phyloP scores from a whole-genome alignment of 2,797 vertebrate genomes.

The Moxostoma hubbsi region DNA sequence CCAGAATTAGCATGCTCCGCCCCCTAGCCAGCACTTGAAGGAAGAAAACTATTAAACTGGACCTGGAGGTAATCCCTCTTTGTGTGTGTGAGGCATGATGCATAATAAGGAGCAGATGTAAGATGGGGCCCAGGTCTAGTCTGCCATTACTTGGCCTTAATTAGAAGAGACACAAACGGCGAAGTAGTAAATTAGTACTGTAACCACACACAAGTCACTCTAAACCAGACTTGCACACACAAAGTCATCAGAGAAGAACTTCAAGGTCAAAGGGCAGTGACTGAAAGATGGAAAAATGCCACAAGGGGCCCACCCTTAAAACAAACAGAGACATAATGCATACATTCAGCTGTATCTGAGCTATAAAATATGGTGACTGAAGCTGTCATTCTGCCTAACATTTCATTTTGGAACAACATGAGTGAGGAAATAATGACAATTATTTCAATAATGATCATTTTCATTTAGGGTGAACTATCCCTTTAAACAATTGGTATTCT shows the following conservation, averaged over 20 bases:
- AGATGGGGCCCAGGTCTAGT: slow-evolving; percentile 35
- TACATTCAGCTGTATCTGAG: slow-evolving; percentile 37
- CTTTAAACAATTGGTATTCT: no score
- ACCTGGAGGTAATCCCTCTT: slow-evolving; percentile 80
- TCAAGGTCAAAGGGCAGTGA: slow-evolving; percentile 78
- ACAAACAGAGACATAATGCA: slow-evolving; percentile 50
- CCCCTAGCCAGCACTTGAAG: slow-evolving; percentile 76
- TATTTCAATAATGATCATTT: no score
- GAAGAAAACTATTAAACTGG: slow-evolving; percentile 86
- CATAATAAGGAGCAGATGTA: slow-evolving; percentile 43
- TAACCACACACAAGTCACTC: slow-evolving; percentile 84
- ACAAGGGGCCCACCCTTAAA: slow-evolving; percentile 43
- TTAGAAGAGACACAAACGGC: slow-evolving; percentile 92
- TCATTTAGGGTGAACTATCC: no score
- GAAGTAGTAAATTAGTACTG: slow-evolving; percentile 90
- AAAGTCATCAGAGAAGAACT: slow-evolving; percentile 83
- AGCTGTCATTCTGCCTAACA: no score
- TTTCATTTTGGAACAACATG: no score
- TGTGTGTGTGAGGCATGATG: slow-evolving; percentile 34
- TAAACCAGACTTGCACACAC: slow-evolving; percentile 87
- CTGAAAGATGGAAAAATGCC: slow-evolving; percentile 47
- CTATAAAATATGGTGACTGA: not conserved
- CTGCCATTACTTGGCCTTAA: slow-evolving; percentile 84
- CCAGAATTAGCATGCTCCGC: slow-evolving; percentile 67
- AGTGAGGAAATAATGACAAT: no score